These are phyloP conservation scores for Microctenopoma steveboyesi DNA, from an alignment of 2,797 vertebrate genomes.

Conservation along the genomic window DNA sequence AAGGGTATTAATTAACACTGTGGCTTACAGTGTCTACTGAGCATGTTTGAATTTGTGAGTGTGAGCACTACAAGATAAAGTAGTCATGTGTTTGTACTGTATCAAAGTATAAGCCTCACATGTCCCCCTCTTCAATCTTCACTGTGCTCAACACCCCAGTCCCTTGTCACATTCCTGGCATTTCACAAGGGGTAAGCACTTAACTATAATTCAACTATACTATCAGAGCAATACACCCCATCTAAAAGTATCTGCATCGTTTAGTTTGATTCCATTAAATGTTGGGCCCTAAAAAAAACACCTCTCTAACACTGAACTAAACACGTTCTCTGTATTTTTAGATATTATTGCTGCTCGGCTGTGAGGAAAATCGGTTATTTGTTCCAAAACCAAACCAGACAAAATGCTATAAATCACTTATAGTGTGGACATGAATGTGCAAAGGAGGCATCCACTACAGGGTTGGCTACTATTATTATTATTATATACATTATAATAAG, in stretches of 20 bases:
- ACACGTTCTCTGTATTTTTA: background rate
- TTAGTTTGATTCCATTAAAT: background rate
- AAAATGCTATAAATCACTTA: no score
- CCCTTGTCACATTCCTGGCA: conserved; percentile 72
- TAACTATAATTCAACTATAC: conserved; percentile 28
- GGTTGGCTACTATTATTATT: no score
- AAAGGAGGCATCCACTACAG: no score
- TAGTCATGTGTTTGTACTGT: no score
- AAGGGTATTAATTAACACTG: conserved; percentile 17
- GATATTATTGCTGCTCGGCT: no score
- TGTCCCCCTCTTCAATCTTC: conserved; percentile 40
- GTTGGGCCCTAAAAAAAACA: background rate
- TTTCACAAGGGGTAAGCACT: conserved; percentile 53
- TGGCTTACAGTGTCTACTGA: background rate
- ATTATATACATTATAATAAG: no score
- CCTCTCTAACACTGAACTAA: background rate
- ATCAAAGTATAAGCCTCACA: conserved; percentile 14
- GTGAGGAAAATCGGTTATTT: no score
- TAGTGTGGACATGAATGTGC: no score
- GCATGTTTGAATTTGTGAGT: background rate
- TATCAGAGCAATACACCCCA: background rate
- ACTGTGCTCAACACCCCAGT: conserved; percentile 56
- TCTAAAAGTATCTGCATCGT: background rate
- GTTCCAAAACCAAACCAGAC: no score
- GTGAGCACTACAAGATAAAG: no score